Percentiles rank a stretch among this genome's conserved stretches.
phyloP scores from a whole-genome alignment of 2,797 vertebrate species.

The Euthynnus affinis region DNA sequence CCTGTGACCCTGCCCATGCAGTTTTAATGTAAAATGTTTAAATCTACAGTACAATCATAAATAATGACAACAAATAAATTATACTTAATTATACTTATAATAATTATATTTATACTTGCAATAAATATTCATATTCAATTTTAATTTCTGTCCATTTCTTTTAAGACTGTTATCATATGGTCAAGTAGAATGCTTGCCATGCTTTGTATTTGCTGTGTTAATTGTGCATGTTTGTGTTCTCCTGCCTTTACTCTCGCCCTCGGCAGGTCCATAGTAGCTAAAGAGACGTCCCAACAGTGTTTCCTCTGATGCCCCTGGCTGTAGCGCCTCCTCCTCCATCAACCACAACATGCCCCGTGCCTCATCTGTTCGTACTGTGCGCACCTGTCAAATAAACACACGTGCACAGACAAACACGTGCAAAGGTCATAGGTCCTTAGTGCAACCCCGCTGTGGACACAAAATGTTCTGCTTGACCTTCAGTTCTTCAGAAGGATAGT shows the following conservation, averaged over 20 bases:
- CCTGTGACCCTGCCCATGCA: neutral
- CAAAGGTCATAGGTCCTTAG: constrained; percentile 5
- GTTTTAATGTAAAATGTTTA: constrained; percentile 14
- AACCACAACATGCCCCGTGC: constrained; percentile 97
- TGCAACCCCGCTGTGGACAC: neutral
- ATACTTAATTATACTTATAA: no score
- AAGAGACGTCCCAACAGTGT: constrained; percentile 93
- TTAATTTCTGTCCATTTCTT: no score
- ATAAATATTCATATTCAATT: no score
- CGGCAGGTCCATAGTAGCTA: constrained; percentile 94
- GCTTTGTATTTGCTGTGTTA: neutral
- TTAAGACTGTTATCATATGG: neutral
- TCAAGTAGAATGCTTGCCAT: neutral
- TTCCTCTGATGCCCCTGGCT: constrained; percentile 91
- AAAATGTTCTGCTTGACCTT: constrained; percentile 27
- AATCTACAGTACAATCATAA: constrained; percentile 23
- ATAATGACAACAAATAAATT: no score
- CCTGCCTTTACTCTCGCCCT: constrained; percentile 92
- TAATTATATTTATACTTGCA: no score
- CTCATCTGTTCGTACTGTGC: constrained; percentile 91
- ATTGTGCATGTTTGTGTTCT: neutral
- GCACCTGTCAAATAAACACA: constrained; percentile 84
- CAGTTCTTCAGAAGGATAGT: neutral
- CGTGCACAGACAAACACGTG: constrained; percentile 10
- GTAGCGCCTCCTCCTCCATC: constrained; percentile 94